Evolutionary conservation across 2,797 vertebrate genomes (phyloP).

Genomic region (Ctenopoma multispine): DNA sequence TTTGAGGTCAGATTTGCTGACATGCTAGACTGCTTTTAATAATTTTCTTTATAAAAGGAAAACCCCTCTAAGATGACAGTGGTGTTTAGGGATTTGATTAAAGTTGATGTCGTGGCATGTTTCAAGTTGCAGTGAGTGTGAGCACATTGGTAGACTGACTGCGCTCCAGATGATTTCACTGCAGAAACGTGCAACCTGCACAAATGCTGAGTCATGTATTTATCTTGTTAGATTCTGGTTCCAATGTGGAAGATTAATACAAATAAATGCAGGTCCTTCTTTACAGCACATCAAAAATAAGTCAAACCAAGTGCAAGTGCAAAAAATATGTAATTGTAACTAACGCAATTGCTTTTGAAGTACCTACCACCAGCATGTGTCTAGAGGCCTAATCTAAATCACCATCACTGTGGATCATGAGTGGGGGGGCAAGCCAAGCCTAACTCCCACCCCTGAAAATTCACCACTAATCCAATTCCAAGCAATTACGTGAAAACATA

Average conservation of each 20-base stretch:
- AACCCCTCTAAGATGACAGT: constrained; percentile 2
- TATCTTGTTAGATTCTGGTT: background rate
- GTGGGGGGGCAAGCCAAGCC: background rate
- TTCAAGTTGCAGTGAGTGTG: constrained; percentile 13
- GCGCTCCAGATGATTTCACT: constrained; percentile 1
- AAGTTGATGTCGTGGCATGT: constrained; percentile 25
- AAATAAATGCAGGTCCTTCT: background rate
- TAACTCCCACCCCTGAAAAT: constrained; percentile 1
- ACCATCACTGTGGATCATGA: constrained; percentile 26
- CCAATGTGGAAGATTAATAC: background rate
- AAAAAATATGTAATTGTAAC: background rate
- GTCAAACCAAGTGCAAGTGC: background rate
- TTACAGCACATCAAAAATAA: background rate
- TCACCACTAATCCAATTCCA: constrained; percentile 66
- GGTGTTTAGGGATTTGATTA: constrained; percentile 17
- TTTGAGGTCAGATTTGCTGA: no score
- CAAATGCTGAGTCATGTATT: background rate
- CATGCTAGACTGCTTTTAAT: no score
- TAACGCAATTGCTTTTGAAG: constrained; percentile 3
- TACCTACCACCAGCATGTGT: background rate
- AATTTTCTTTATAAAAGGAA: no score
- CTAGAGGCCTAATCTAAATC: constrained; percentile 39
- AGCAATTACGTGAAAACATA: constrained; percentile 69
- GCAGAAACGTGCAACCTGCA: no score
- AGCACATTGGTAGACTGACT: background rate